These are phyloP conservation scores for Isurus oxyrinchus DNA, from an alignment of 2,113 vertebrate species.

Conservation along the genomic window DNA sequence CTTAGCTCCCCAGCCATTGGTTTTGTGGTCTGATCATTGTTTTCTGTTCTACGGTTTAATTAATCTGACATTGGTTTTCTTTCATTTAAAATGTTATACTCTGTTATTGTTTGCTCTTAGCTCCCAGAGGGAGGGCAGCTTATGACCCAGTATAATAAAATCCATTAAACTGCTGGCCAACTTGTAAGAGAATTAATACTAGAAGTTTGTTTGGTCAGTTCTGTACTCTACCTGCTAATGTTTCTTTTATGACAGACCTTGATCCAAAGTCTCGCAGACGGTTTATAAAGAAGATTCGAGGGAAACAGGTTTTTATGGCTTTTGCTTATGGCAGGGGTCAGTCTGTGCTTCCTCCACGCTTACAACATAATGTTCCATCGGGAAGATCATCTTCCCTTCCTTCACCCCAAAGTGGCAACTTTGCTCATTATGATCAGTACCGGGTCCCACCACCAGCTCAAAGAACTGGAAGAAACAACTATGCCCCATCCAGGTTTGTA, in stretches of 20 bases:
- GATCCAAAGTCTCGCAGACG: conserved; percentile 65
- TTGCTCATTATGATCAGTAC: conserved; percentile 59
- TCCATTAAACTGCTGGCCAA: background rate
- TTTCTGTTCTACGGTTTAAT: background rate
- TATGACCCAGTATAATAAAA: background rate
- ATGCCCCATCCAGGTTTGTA: conserved; percentile 69
- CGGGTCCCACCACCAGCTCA: conserved; percentile 53
- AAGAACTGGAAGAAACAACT: conserved; percentile 57
- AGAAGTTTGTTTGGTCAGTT: background rate
- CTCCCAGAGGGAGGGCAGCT: background rate
- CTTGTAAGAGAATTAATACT: background rate
- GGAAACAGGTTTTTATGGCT: conserved; percentile 68
- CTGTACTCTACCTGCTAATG: background rate
- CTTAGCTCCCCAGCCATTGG: background rate
- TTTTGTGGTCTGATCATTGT: background rate
- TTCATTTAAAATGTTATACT: background rate
- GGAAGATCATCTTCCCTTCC: conserved; percentile 50
- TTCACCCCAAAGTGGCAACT: conserved; percentile 46
- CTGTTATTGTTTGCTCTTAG: background rate
- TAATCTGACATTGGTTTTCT: background rate
- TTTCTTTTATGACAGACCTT: conserved; percentile 57
- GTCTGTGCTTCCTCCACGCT: conserved; percentile 58
- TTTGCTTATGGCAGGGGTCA: conserved; percentile 63
- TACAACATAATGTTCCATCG: conserved; percentile 59
- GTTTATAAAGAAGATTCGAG: conserved; percentile 78